Evolutionary conservation across 2,888 invertebrate genomes (phyloP), one percentile per base, ranked within the genome.

Genomic region (Andrena chrysosceles): DNA sequence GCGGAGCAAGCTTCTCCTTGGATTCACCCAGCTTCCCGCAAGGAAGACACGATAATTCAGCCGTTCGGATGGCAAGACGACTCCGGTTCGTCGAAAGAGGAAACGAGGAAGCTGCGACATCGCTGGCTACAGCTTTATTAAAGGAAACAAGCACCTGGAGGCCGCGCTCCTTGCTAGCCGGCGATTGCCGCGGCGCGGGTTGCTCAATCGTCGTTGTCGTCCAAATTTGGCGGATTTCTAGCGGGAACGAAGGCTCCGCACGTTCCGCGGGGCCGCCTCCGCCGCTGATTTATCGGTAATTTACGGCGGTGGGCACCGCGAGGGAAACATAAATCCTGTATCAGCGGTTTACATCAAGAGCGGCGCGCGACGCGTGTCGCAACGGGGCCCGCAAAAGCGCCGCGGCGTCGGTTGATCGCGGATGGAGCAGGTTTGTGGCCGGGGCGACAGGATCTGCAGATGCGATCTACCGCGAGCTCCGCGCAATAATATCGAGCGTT

Each of bases 351-450:
- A 85, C 85, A 86, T 88, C 87, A 73, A 59, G 56, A 56, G 77
- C 82, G 77, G 86, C 81, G 87, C 77, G 86, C 85, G 87, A 87
- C 87, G 86, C 87, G 86, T 88, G 87, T 88, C 87, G 87, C 81
- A 88, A 88, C 62, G 79, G 71, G n/a, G 69, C 63, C 29, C 23
- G 60, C 69, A 62, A 60, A 23, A 63, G 35, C 71, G 68, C 31
- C n/a, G 35, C 73, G 56, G 13, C 79, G 77, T 31, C 77, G 70
- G 87, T 85, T 49, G 16, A 29, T 49, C 62, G 77, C 10, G 69
- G 81, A 77, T 71, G 64, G 83, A 85, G 86, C 87, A 87, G 87
- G 87, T 87, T 87, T 87, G 70, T 62, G 81, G 42, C 42, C 70
- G 63, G 77, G 73, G 76, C 69, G 70, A 31, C 35, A 67, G 62